Conservation (phyloP, 64 coral and sea anemone genomes). For the Montipora cactus region DNA sequence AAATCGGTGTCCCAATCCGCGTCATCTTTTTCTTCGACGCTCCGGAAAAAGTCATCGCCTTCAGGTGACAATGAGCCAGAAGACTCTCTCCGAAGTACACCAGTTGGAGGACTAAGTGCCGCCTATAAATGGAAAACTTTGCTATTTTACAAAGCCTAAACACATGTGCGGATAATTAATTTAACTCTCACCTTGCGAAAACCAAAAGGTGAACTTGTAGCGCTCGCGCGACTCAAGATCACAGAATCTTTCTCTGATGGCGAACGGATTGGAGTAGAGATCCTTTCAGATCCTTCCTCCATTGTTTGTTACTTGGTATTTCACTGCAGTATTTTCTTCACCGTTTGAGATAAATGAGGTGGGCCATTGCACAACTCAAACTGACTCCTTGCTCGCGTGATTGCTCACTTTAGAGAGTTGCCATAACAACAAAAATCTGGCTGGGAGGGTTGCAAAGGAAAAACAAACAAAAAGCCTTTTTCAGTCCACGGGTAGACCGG, state of each 20-base stretch:
- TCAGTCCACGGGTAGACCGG: no score
- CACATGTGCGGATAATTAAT: neutral
- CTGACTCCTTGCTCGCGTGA: conserved; percentile 38
- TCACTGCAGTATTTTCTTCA: no score
- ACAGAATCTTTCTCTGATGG: conserved; percentile 71
- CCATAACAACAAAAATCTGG: conserved; percentile 43
- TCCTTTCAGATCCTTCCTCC: conserved; percentile 66
- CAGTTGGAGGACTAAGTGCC: conserved; percentile 68
- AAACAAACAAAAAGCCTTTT: neutral
- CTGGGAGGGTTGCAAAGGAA: neutral
- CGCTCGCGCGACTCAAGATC: conserved; percentile 41
- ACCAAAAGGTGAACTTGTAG: conserved; percentile 28
- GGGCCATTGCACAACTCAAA: neutral
- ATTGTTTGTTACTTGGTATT: neutral
- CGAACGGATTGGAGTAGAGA: conserved; percentile 74
- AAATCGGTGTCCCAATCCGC: conserved; percentile 85
- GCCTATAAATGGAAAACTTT: neutral
- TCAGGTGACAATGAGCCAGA: conserved; percentile 63
- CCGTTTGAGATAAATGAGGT: neutral
- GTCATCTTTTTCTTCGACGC: conserved; percentile 43
- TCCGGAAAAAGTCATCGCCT: conserved; percentile 41
- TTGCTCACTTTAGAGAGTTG: conserved; percentile 19
- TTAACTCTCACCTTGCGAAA: conserved; percentile 34
- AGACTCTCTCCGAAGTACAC: conserved; percentile 44
- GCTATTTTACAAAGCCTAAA: neutral